Conservation (phyloP, 2,888 invertebrate species). For the Leucoptera coffeella region DNA sequence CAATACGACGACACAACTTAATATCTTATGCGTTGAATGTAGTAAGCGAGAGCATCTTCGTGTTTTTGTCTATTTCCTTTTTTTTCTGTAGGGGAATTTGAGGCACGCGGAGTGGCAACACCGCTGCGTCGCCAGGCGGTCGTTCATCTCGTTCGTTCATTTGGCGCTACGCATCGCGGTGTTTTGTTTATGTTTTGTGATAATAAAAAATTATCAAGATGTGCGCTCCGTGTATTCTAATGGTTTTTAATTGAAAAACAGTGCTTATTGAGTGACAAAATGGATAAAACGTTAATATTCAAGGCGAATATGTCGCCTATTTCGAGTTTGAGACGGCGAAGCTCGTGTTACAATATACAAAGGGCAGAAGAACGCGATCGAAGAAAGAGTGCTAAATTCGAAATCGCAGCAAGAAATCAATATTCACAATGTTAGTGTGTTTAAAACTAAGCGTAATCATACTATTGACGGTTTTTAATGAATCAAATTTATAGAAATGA, state of each 20-base stretch:
- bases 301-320: slow-evolving; percentile 45
- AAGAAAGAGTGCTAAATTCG: slow-evolving; percentile 45
- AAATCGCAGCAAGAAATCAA: slow-evolving; percentile 28
- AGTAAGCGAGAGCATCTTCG: slow-evolving; percentile 9
- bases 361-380: slow-evolving; percentile 48
- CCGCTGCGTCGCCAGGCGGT: slow-evolving; percentile 29
- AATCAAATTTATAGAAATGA: too few relatives aligned
- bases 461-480: too few relatives aligned
- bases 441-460: too few relatives aligned
- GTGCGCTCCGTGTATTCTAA: too few relatives aligned
- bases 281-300: slow-evolving; percentile 46
- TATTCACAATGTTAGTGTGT: slow-evolving; percentile 12
- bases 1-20: too few relatives aligned
- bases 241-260: slow-evolving; percentile 7
- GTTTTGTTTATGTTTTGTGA: slow-evolving; percentile 46
- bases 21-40: slow-evolving; percentile 7
- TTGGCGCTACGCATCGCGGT: slow-evolving; percentile 15
- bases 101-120: slow-evolving; percentile 38
- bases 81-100: too few relatives aligned
- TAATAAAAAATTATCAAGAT: too few relatives aligned
- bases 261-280: slow-evolving; percentile 29
- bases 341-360: slow-evolving; percentile 49
- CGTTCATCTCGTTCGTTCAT: slow-evolving; percentile 13
- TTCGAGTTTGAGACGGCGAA: slow-evolving; percentile 44
- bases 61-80: too few relatives aligned